Percentiles rank a stretch among this genome's conserved stretches.
phyloP scores from a whole-genome alignment of 2,888 invertebrate genomes.

The Laothoe populi region DNA sequence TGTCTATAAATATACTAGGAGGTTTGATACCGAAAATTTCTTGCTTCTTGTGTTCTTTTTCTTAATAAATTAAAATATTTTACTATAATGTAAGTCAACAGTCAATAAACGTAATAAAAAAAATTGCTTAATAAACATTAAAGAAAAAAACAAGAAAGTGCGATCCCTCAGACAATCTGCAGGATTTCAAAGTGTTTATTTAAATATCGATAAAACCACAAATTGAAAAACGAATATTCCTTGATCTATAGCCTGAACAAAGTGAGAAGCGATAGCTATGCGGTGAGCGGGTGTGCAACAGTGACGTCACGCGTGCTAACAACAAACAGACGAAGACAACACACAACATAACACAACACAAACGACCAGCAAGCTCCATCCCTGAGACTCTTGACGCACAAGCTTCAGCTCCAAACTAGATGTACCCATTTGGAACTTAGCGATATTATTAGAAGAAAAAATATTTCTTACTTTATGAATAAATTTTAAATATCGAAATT shows the following conservation, averaged over 20 bases:
- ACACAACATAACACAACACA: conserved; percentile 36
- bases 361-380: conserved; percentile 76
- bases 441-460: not conserved
- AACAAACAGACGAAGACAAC: conserved; percentile 27
- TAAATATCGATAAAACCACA: conserved; percentile 8
- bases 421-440: conserved; percentile 53
- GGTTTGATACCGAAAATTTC: too few species aligned
- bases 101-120: not conserved
- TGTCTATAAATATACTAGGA: too few species aligned
- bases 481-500: too few species aligned
- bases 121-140: not conserved
- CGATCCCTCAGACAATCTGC: not conserved
- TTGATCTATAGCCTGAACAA: conserved; percentile 3
- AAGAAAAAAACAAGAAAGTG: not conserved
- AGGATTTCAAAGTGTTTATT: not conserved
- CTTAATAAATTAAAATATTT: too few species aligned
- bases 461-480: not conserved
- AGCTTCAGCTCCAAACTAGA: conserved; percentile 47
- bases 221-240: conserved; percentile 29
- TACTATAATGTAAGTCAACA: not conserved
- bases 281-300: conserved; percentile 13
- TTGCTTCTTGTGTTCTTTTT: too few species aligned
- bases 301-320: conserved; percentile 18
- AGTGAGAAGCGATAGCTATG: conserved; percentile 1
- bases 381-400: conserved; percentile 63